Base-by-base conservation (phyloP, 1,140 invertebrate genomes). In the Scaptomyza pallida region DNA sequence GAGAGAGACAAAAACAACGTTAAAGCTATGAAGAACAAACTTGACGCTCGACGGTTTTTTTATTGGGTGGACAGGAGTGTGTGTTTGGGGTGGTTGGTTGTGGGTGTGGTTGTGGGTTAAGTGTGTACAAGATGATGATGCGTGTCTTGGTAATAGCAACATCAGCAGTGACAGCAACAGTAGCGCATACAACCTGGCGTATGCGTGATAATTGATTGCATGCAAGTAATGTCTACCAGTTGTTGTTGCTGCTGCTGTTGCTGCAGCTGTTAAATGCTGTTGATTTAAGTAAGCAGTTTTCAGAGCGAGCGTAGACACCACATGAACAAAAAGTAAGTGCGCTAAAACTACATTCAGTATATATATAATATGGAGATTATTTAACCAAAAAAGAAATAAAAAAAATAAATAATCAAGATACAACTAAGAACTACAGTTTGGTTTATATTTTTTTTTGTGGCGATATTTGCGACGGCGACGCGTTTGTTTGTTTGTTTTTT, bases 1-100 rank as follows among this genome's bases (percentile, higher is more conserved):
- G 33, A 61, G 47, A 82, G 50, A 83, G 60, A 67, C 41, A 63
- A 69, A 77, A 77, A 85, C 65, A 71, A 71, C 50, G 64, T 77
- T 86, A 59, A 80, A 86, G 81, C 81, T 85, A 85, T 77, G 55
- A n/a, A n/a, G 86, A 86, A 30, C 77, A 86, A 76, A 71, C 33
- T 71, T 69, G 48, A 44, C 69, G 77, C 81, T 73, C 72, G 52
- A 51, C 13, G 44, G 15, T 63, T 40, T 23, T n/a, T 12, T 8
- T 21, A 21, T 21, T 9, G 13, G 30, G 17, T 21, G 12, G 23
- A 1, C 9, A 17, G 13, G 40, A 37, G 19, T 5, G 16, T 30
- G 12, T 33, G n/a, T n/a, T n/a, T 5, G n/a, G 44, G 10, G 6
- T 41, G 15, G 16, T 35, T 30, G 16, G 19, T n/a, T n/a, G n/a